Evolutionary conservation across 2,113 vertebrate species (phyloP).

Genomic region (Cyprinodon variegatus): DNA sequence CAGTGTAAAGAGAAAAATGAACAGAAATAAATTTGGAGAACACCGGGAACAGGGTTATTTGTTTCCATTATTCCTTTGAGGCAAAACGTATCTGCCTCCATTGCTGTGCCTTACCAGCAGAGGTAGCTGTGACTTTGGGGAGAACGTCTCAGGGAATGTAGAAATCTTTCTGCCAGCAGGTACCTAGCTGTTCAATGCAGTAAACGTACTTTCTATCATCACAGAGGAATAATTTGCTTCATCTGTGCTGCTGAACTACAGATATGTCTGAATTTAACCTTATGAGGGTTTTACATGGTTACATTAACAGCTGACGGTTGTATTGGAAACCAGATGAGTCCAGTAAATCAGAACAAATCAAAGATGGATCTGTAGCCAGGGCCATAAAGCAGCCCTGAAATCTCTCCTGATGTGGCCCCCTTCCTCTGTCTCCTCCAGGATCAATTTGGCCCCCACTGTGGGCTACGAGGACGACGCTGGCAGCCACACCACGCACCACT

Average conservation of each 20-base stretch:
- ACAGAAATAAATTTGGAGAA: too few relatives aligned
- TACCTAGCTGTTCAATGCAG: neutral
- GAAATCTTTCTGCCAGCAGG: neutral
- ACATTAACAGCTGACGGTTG: neutral
- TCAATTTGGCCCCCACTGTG: slow-evolving; percentile 96
- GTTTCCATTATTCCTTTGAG: neutral
- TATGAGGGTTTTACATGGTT: neutral
- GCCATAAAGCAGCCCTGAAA: neutral
- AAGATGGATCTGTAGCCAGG: neutral
- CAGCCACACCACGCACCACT: slow-evolving; percentile 93
- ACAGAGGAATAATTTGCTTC: too few relatives aligned
- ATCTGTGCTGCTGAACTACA: neutral
- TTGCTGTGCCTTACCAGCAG: neutral
- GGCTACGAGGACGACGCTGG: slow-evolving; percentile 95
- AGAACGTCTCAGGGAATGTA: too few relatives aligned
- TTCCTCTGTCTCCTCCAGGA: slow-evolving; percentile 75
- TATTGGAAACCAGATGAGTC: neutral
- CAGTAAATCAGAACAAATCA: neutral
- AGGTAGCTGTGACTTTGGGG: neutral
- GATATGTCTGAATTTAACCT: neutral
- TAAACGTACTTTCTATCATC: neutral
- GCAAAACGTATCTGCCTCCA: neutral
- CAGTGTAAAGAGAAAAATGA: too few relatives aligned
- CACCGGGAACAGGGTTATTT: neutral
- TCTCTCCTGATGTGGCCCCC: neutral